A percentile compares a stretch with the other conserved stretches of the same genome.
Conservation (phyloP, 2,888 invertebrate species). For the Agriopis marginaria region DNA sequence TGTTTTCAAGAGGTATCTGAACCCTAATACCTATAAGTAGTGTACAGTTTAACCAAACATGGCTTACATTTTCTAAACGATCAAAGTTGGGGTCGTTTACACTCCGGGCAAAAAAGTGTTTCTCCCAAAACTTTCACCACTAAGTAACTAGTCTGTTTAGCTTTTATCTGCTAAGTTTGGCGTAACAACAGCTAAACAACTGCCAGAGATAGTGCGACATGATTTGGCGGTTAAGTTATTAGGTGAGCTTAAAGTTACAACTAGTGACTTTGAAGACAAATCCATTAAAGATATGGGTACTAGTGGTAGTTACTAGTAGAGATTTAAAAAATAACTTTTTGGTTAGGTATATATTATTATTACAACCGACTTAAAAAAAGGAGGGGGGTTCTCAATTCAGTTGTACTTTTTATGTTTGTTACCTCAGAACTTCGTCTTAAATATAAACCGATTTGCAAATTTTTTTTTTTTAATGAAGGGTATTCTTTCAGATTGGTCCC, state of each 20-base stretch:
- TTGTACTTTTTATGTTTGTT: no score
- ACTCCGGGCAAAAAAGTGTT: constrained; percentile 31
- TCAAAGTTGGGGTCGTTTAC: constrained; percentile 26
- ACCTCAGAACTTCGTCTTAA: no score
- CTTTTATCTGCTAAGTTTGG: constrained; percentile 40
- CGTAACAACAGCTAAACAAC: constrained; percentile 35
- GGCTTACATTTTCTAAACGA: constrained; percentile 25
- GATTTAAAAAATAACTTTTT: not conserved
- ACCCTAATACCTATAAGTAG: constrained; percentile 13
- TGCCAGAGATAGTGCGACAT: constrained; percentile 26
- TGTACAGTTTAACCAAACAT: constrained; percentile 27
- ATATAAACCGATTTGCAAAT: no score
- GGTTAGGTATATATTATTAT: not conserved
- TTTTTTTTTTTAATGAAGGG: no score
- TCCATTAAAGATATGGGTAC: constrained; percentile 1
- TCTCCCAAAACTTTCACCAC: constrained; percentile 20
- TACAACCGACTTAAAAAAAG: no score
- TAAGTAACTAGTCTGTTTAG: constrained; percentile 34
- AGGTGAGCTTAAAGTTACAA: constrained; percentile 15
- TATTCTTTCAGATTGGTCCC: no score
- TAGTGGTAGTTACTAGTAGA: not conserved
- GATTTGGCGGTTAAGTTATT: constrained; percentile 33
- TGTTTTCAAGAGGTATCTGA: constrained; percentile 21
- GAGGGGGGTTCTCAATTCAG: no score
- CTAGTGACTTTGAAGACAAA: constrained; percentile 12